Evolutionary conservation across 2,113 vertebrate species (phyloP).

Genomic region (Motacilla tschutschensis): DNA sequence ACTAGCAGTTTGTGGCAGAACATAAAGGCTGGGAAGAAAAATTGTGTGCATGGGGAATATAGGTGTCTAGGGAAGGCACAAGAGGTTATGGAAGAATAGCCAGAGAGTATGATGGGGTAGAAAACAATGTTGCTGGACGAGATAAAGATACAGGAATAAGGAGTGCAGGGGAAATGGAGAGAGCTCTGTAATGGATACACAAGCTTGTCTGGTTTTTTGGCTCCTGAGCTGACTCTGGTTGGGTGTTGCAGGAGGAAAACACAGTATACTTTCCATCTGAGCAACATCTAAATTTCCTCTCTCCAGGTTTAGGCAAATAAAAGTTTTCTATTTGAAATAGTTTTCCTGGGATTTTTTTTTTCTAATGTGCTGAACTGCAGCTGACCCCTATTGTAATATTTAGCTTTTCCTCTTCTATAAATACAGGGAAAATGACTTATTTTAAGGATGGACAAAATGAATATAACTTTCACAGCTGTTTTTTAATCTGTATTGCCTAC

Average conservation of each 20-base stretch:
- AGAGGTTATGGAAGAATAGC: constrained; percentile 73
- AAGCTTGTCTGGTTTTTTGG: background rate
- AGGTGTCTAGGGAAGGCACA: constrained; percentile 66
- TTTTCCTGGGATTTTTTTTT: background rate
- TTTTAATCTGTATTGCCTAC: background rate
- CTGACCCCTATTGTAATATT: constrained; percentile 9
- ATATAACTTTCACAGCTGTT: background rate
- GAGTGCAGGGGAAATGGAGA: constrained; percentile 22
- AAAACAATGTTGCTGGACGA: constrained; percentile 61
- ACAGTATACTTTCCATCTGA: background rate
- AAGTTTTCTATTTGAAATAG: background rate
- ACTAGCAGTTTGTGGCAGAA: constrained; percentile 73
- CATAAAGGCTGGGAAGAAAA: constrained; percentile 78
- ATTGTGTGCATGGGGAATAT: constrained; percentile 79
- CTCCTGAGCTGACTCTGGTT: background rate
- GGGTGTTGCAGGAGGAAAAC: background rate
- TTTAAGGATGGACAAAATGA: constrained; percentile 5
- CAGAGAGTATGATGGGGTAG: constrained; percentile 60
- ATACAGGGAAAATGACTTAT: background rate
- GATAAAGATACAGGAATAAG: constrained; percentile 64
- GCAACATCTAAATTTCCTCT: background rate
- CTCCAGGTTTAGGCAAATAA: background rate
- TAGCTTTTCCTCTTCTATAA: background rate
- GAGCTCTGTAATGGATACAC: background rate
- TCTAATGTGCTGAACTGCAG: background rate